Percentiles rank a stretch among this genome's conserved stretches.
These are phyloP conservation scores for Siniperca obscura DNA, from an alignment of 2,797 vertebrate species.

Conservation along the genomic window DNA sequence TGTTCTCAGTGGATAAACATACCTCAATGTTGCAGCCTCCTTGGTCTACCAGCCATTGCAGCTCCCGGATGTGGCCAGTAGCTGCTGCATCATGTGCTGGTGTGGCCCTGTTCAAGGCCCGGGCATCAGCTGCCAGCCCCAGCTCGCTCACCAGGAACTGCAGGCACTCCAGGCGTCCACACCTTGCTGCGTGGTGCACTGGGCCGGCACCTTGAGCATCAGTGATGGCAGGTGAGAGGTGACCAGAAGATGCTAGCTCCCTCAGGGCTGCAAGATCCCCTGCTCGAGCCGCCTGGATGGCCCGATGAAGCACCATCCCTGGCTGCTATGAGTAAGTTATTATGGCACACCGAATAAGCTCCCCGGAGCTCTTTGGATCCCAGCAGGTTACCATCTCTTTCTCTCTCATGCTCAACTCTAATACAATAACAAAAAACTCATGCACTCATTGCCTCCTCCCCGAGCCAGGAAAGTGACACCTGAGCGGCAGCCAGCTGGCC, in stretches of 20 bases:
- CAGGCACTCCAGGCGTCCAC: constrained; percentile 86
- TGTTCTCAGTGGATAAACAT: constrained; percentile 34
- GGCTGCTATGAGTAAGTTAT: constrained; percentile 44
- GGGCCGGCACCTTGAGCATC: constrained; percentile 87
- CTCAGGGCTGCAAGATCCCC: constrained; percentile 83
- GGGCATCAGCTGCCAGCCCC: constrained; percentile 77
- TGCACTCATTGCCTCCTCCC: constrained; percentile 52
- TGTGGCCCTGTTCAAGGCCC: constrained; percentile 87
- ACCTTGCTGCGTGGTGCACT: constrained; percentile 87
- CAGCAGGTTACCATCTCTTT: constrained; percentile 38
- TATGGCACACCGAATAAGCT: constrained; percentile 48
- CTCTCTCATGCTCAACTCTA: constrained; percentile 40
- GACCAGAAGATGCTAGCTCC: constrained; percentile 76
- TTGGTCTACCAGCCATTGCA: constrained; percentile 86
- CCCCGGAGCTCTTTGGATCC: constrained; percentile 43
- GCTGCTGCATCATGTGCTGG: constrained; percentile 88
- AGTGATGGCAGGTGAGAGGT: constrained; percentile 70
- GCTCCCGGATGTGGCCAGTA: constrained; percentile 84
- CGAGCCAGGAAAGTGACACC: constrained; percentile 83
- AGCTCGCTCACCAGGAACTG: constrained; percentile 84
- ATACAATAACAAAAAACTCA: constrained; percentile 57
- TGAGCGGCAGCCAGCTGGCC: constrained; percentile 77
- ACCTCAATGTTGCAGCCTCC: constrained; percentile 86
- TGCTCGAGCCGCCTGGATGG: constrained; percentile 82
- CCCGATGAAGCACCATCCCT: constrained; percentile 86